These are phyloP conservation scores for Spea hammondii DNA, from an alignment of 2,797 vertebrate genomes.

Conservation along the genomic window DNA sequence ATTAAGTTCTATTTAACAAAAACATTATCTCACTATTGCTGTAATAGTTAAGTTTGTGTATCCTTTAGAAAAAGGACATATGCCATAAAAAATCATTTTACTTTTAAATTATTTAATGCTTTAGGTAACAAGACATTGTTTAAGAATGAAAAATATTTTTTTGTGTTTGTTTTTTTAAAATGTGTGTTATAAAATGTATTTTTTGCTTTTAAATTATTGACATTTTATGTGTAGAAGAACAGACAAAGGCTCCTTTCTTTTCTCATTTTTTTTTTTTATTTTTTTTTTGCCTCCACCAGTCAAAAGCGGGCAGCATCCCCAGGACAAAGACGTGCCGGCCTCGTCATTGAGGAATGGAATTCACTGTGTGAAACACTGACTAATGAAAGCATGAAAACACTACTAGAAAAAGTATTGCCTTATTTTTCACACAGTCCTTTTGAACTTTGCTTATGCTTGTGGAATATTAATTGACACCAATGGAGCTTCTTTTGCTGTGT, in stretches of 20 bases:
- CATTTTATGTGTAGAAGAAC: constrained; percentile 14
- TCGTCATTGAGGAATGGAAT: constrained; percentile 92
- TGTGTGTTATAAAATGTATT: no score
- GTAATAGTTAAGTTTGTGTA: no score
- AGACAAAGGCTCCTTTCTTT: constrained; percentile 59
- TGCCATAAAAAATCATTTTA: no score
- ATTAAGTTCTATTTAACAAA: no score
- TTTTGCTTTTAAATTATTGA: neutral
- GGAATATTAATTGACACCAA: neutral
- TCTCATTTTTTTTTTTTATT: constrained; percentile 10
- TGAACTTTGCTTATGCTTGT: neutral
- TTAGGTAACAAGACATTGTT: no score
- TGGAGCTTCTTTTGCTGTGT: neutral
- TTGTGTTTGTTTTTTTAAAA: no score
- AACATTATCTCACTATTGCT: no score
- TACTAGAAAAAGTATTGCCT: constrained; percentile 83
- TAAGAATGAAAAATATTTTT: no score
- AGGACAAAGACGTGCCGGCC: constrained; percentile 77
- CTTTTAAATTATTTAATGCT: no score
- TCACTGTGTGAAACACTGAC: constrained; percentile 80
- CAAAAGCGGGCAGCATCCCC: constrained; percentile 73
- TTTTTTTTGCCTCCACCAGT: constrained; percentile 58
- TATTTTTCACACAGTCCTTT: constrained; percentile 1
- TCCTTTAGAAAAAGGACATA: no score
- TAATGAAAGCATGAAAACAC: constrained; percentile 77